These are phyloP conservation scores for Cyanistes caeruleus DNA, from an alignment of 2,113 vertebrate species.

Conservation along the genomic window DNA sequence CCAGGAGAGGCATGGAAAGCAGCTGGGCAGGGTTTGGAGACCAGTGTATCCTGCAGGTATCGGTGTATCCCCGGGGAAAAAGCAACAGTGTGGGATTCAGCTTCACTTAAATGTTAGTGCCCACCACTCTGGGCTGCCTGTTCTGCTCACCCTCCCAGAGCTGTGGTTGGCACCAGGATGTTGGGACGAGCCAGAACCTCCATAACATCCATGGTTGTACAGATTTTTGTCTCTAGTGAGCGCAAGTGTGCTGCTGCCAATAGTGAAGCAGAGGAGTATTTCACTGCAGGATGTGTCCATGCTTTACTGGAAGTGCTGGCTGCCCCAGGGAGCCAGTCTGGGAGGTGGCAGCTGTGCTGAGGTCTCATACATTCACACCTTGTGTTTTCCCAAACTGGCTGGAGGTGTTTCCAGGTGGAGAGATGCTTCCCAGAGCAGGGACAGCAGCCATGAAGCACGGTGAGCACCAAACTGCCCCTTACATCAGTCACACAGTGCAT, in stretches of 20 bases:
- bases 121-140: rapidly evolving
- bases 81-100: background rate
- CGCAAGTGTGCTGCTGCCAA: background rate
- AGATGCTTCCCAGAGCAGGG: background rate
- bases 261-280: background rate
- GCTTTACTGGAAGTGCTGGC: background rate
- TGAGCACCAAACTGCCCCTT: background rate
- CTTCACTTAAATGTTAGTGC: background rate
- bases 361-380: background rate
- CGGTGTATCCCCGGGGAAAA: background rate
- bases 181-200: background rate
- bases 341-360: background rate
- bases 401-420: background rate
- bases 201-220: background rate
- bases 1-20: background rate
- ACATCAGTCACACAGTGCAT: background rate
- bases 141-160: background rate
- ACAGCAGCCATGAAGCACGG: background rate
- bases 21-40: background rate
- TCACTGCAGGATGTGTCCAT: rapidly evolving
- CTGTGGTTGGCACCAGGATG: background rate
- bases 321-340: background rate
- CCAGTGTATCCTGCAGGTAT: background rate
- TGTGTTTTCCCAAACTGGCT: background rate
- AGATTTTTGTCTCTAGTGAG: background rate